Evolutionary conservation across 2,113 vertebrate genomes (phyloP).

Genomic region (Pavo muticus): DNA sequence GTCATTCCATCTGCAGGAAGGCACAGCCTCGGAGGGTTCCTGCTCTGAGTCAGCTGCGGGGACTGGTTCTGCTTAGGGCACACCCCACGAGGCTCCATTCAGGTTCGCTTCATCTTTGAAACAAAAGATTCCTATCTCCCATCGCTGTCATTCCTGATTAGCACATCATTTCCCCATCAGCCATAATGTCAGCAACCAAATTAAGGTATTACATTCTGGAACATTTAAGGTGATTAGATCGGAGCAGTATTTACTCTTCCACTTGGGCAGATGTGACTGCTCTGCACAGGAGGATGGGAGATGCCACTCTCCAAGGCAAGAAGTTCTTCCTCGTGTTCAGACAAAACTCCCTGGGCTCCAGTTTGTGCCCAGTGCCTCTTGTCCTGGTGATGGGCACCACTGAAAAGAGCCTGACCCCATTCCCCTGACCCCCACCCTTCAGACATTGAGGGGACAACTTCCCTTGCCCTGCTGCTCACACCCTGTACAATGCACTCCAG

Average conservation of each 20-base stretch:
- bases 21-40: neutral
- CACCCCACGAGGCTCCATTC: neutral
- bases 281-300: neutral
- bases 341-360: neutral
- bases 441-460: no score
- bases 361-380: no score
- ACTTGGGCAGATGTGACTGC: neutral
- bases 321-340: neutral
- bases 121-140: conserved; percentile 57
- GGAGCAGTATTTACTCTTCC: conserved; percentile 31
- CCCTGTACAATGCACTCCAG: no score
- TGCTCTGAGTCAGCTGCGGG: neutral
- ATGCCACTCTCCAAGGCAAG: neutral
- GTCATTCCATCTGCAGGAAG: neutral
- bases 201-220: conserved; percentile 58
- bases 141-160: conserved; percentile 20
- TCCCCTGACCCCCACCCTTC: no score
- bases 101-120: neutral
- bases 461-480: no score
- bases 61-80: conserved; percentile 40
- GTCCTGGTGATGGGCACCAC: neutral
- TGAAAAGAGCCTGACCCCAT: neutral
- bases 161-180: conserved; percentile 36
- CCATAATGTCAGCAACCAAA: conserved; percentile 63
- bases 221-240: conserved; percentile 46